Base-by-base conservation (phyloP, 2,113 vertebrate genomes). In the Pachypanchax playfairii region DNA sequence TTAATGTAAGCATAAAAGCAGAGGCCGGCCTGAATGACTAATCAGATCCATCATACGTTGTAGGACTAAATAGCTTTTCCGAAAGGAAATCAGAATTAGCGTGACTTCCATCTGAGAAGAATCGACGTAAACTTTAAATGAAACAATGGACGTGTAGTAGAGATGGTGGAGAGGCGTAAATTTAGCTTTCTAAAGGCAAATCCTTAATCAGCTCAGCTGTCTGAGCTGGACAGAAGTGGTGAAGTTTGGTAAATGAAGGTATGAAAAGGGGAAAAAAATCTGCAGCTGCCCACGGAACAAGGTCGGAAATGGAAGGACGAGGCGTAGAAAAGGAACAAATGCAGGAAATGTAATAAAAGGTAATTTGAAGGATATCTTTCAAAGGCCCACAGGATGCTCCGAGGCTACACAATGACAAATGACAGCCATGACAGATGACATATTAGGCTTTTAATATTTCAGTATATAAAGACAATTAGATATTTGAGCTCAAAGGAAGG, bases 11-110 rank as follows among this genome's bases (percentile, higher is more conserved):
- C 92, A 95, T 93, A 96, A 95, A 96, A 91, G 91, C 88, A 94
- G 88, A 90, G 91, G 89, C 87, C 82, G 74, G 90, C 85, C 90
- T 91, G 94, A 95, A 96, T 94, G 92, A 91, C 91, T 97, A 96
- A 97, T 99, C 93, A 96, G 93, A 98, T 96, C 94, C 94, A 96
- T 95, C 93, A 95, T 96, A 95, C 95, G 93, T 96, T 94, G 91
- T 91, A 91, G 93, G 88, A 92, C 92, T 91, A 91, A 85, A 94
- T 93, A 93, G 92, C 89, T 94, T 93, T 91, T 91, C 92, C 92
- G 92, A 94, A 95, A 91, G 86, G 75, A 89, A 93, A 87, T 89
- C 91, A 77, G 90, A 92, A 94, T 94, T 90, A 92, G 93, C 91
- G 91, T 92, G 93, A 92, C 92, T 88, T 89, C 91, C 85, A 86